These are phyloP conservation scores for Coccyzus lansbergi DNA, from an alignment of 2,797 vertebrate species.

Conservation along the genomic window DNA sequence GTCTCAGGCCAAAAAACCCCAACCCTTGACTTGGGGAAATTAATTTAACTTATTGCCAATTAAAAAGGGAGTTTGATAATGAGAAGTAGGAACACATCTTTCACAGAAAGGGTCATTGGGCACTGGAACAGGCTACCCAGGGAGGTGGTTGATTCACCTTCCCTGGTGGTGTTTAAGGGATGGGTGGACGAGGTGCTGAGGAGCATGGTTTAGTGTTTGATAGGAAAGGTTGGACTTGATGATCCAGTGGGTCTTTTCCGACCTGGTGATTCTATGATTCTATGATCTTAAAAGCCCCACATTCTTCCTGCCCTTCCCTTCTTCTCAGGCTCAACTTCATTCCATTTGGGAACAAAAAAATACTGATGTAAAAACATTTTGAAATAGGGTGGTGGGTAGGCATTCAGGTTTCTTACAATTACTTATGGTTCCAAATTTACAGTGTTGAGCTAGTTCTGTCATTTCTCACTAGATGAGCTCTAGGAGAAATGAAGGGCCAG, in stretches of 20 bases:
- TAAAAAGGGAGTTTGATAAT: not conserved
- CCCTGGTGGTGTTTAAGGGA: too few relatives aligned
- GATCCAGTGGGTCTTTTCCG: too few relatives aligned
- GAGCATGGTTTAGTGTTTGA: too few relatives aligned
- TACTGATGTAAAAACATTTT: not conserved
- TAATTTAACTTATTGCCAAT: not conserved
- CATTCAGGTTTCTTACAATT: not conserved
- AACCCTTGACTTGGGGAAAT: not conserved
- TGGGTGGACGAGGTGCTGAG: too few relatives aligned
- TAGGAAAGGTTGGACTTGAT: too few relatives aligned
- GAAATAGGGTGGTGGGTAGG: not conserved
- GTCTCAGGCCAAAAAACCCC: not conserved
- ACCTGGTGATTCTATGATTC: too few relatives aligned
- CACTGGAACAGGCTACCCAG: too few relatives aligned
- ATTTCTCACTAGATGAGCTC: not conserved
- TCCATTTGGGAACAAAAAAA: not conserved
- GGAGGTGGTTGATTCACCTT: too few relatives aligned
- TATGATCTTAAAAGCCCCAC: accelerated
- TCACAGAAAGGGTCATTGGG: too few relatives aligned
- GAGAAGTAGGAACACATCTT: not conserved
- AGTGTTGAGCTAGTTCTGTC: not conserved
- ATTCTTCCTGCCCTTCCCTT: not conserved
- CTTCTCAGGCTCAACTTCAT: not conserved
- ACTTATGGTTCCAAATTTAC: not conserved
- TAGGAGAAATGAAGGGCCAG: not conserved